A percentile compares a stretch with the other conserved stretches of the same genome.
Evolutionary conservation across 2,797 vertebrate genomes (phyloP).

Genomic region (Cyclura pinguis): DNA sequence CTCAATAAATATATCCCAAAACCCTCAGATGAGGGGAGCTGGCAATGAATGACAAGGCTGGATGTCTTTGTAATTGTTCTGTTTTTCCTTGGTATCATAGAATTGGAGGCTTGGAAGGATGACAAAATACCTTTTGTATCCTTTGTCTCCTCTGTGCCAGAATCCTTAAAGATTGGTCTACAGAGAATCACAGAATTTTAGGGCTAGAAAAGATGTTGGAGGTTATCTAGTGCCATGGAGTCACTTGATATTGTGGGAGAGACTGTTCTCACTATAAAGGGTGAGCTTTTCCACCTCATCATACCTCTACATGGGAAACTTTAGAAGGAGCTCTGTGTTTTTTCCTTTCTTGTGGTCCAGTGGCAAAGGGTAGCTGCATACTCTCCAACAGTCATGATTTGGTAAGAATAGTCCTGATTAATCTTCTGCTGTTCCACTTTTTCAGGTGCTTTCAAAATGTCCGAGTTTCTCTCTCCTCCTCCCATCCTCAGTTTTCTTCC

Average conservation of each 20-base stretch:
- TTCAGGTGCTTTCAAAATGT: no score
- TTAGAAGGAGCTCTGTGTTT: not conserved
- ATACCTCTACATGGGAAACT: not conserved
- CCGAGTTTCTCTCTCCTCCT: no score
- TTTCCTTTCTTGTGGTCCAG: no score
- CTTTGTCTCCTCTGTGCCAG: not conserved
- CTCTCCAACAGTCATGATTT: no score
- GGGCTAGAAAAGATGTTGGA: not conserved
- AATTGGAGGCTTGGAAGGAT: not conserved
- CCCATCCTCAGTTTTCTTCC: no score
- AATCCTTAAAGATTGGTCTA: not conserved
- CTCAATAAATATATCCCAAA: constrained; percentile 74
- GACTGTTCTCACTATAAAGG: not conserved
- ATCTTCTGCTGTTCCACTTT: no score
- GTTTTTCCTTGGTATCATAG: not conserved
- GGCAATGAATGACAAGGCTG: constrained; percentile 26
- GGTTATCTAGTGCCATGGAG: not conserved
- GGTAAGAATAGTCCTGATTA: no score
- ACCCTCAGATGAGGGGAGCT: constrained; percentile 18
- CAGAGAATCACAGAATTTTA: not conserved
- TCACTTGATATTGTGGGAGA: not conserved
- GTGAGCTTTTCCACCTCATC: not conserved
- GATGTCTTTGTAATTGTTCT: constrained; percentile 30
- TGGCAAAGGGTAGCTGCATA: no score
- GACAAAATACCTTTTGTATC: not conserved